phyloP scores from a whole-genome alignment of 2,888 invertebrate species.

The Eucriotettix oculatus region DNA sequence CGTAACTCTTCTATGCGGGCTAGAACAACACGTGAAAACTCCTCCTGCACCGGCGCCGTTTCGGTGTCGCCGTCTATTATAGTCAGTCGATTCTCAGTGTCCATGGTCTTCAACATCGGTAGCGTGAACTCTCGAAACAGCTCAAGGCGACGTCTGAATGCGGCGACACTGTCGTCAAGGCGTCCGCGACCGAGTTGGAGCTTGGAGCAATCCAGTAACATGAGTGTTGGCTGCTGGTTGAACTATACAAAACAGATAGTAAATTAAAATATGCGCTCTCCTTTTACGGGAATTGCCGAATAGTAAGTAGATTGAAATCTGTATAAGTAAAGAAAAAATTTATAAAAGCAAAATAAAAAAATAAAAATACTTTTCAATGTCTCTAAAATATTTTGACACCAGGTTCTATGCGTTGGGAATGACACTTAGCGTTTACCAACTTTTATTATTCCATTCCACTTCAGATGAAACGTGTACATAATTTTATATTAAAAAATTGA shows the following conservation, averaged over 20 bases:
- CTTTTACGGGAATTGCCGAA: too few relatives aligned
- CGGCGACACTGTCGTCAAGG: constrained; percentile 72
- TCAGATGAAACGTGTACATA: too few relatives aligned
- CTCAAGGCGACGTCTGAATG: constrained; percentile 66
- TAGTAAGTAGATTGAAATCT: too few relatives aligned
- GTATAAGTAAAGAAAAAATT: too few relatives aligned
- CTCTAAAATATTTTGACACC: too few relatives aligned
- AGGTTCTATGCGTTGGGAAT: too few relatives aligned
- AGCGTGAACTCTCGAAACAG: constrained; percentile 74
- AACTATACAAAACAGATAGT: constrained; percentile 34
- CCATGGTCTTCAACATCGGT: constrained; percentile 75
- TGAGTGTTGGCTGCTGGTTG: constrained; percentile 56
- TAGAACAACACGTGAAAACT: constrained; percentile 39
- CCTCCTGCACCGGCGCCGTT: constrained; percentile 47
- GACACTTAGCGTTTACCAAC: too few relatives aligned
- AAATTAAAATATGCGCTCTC: too few relatives aligned
- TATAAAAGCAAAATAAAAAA: too few relatives aligned
- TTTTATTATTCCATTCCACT: too few relatives aligned
- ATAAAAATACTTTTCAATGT: too few relatives aligned
- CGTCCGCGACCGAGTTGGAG: constrained; percentile 69
- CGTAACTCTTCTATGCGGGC: background rate
- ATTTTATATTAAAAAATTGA: too few relatives aligned
- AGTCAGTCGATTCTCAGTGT: constrained; percentile 62
- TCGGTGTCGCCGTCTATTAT: constrained; percentile 84
- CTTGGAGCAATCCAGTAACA: constrained; percentile 82